Evolutionary conservation across 2,113 vertebrate genomes (phyloP).

Genomic region (Aix galericulata): DNA sequence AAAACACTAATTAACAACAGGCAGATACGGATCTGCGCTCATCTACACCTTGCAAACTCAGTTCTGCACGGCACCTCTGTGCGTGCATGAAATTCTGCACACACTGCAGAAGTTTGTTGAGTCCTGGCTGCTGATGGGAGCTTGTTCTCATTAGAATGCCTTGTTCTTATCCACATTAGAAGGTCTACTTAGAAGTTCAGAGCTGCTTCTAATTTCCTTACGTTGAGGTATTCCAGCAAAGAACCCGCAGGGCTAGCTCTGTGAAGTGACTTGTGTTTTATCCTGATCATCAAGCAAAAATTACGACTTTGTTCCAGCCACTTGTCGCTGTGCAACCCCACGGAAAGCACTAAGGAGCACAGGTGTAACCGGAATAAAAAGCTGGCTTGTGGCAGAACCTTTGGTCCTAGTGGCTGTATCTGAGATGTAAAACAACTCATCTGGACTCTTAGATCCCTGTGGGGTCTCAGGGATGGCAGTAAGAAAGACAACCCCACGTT

Average conservation of each 20-base stretch:
- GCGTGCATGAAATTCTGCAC: neutral
- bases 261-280: neutral
- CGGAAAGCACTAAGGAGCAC: neutral
- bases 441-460: neutral
- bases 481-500: neutral
- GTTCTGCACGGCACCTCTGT: neutral
- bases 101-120: neutral
- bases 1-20: neutral
- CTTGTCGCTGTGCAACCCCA: neutral
- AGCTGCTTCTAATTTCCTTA: neutral
- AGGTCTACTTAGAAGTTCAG: neutral
- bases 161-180: neutral
- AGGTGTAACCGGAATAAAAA: neutral
- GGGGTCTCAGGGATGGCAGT: neutral
- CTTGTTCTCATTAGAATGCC: neutral
- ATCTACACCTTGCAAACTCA: accelerated
- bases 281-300: neutral
- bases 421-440: neutral
- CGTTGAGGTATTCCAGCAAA: accelerated
- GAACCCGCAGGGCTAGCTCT: neutral
- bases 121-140: neutral
- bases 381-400: neutral
- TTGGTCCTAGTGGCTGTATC: neutral
- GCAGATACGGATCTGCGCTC: neutral
- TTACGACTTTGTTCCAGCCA: neutral